Percentiles rank a stretch among this genome's conserved stretches.
Conservation (phyloP, 2,797 vertebrate genomes). For the Pteronotus mesoamericanus region DNA sequence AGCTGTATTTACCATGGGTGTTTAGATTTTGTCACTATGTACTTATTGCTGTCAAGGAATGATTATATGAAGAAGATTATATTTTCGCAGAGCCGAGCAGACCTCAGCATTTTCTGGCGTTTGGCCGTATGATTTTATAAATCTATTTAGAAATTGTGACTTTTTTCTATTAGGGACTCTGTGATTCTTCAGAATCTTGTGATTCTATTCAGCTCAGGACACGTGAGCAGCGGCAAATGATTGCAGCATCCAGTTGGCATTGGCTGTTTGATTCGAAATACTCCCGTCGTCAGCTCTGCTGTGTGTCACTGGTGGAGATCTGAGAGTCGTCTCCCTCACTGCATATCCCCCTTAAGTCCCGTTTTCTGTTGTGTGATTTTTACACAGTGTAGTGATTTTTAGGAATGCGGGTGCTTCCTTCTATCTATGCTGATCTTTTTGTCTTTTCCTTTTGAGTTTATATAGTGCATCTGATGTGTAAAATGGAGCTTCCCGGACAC, state of each 20-base stretch:
- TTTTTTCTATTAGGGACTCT: constrained; percentile 1
- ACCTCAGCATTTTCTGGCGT: neutral
- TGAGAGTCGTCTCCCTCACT: neutral
- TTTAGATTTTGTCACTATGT: neutral
- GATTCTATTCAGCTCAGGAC: neutral
- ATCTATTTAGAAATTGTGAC: constrained; percentile 6
- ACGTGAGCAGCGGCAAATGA: neutral
- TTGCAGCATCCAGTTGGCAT: neutral
- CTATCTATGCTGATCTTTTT: neutral
- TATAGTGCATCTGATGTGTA: neutral
- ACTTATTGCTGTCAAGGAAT: neutral
- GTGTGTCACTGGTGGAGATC: neutral
- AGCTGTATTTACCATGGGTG: neutral
- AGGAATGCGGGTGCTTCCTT: neutral
- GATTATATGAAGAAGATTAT: neutral
- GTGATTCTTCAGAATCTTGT: constrained; percentile 21
- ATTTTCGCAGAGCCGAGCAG: neutral
- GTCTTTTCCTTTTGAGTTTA: constrained; percentile 19
- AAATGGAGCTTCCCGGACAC: neutral
- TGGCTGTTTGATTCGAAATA: neutral
- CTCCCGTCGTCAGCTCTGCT: neutral
- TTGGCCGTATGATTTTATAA: neutral
- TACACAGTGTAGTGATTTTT: neutral
- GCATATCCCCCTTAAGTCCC: neutral
- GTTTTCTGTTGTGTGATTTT: neutral